Evolutionary conservation across 1,140 invertebrate species (phyloP).

Genomic region (Lepidostoma basale): DNA sequence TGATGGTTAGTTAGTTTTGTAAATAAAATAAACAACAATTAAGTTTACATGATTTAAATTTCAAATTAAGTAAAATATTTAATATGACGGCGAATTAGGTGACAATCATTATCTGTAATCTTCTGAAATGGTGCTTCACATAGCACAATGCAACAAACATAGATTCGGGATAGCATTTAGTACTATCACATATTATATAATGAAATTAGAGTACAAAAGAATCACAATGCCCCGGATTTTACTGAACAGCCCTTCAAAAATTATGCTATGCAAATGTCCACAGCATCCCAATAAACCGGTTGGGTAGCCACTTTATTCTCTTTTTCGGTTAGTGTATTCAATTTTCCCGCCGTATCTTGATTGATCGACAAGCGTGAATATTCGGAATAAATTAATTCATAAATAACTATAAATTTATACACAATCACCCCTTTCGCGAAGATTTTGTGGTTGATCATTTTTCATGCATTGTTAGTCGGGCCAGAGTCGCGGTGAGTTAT

Average conservation of each 20-base stretch:
- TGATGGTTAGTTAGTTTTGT: too few species aligned
- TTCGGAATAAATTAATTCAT: not conserved
- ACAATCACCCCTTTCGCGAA: not conserved
- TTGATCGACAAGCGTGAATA: constrained; percentile 16
- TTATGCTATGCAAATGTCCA: constrained; percentile 2
- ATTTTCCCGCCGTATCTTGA: not conserved
- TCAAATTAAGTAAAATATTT: too few species aligned
- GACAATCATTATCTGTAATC: too few species aligned
- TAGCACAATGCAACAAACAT: too few species aligned
- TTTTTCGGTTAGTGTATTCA: constrained; percentile 12
- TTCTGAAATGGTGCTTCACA: too few species aligned
- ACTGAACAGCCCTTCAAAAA: not conserved
- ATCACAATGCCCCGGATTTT: not conserved
- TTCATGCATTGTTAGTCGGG: not conserved
- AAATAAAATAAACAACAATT: too few species aligned
- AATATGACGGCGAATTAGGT: too few species aligned
- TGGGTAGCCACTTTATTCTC: too few species aligned
- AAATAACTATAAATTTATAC: constrained; percentile 2
- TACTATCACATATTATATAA: too few species aligned
- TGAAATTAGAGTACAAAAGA: too few species aligned
- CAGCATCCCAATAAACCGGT: not conserved
- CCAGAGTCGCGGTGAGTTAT: constrained; percentile 3
- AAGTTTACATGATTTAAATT: too few species aligned
- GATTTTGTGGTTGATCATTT: constrained; percentile 13
- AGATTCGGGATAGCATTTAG: too few species aligned